Base-by-base conservation (phyloP, 2,113 vertebrate genomes). In the Mormyrus lacerda region DNA sequence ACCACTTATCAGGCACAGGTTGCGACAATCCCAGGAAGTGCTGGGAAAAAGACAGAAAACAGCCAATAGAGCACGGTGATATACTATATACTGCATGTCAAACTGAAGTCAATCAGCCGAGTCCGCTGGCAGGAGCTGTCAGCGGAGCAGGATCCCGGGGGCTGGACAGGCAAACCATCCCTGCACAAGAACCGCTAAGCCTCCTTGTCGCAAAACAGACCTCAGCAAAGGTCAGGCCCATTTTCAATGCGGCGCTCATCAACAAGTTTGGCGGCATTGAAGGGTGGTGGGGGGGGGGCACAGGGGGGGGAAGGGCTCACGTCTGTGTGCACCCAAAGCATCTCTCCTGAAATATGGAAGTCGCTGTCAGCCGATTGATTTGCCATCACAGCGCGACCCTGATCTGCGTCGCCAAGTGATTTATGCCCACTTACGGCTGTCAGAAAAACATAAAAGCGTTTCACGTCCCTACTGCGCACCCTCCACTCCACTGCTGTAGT, bases 371-470 rank as follows among this genome's bases (percentile, higher is more conserved):
- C 93, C 91, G 61, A 90, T 86, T 89, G 76, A 45, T 58, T 90
- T 92, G 91, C 92, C 91, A 89, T 91, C 91, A 91, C 91, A 91
- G 87, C 85, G 90, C 91, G 90, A 94, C 73, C 17, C n/a, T 94
- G 94, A 93, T 92, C 93, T 92, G 90, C 91, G 90, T 91, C 92
- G 93, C 92, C 89, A 0, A 65, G 86, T 93, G 91, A 94, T 95
- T 95, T 91, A 93, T 93, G 94, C 91, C 87, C 87, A 90, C 93
- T 91, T 58, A 44, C 90, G 55, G 90, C 92, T 90, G 92, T 95
- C 94, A 93, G 10, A 11, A 90, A 94, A 93, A 94, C 93, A 94
- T 92, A 91, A 93, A 91, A 91, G 91, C 92, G 85, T 89, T 90
- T 90, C 86, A 84, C 91, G 90, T 48, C 87, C 90, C 93, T 65